Conservation (phyloP, 2,113 vertebrate species). For the Myotis davidii region DNA sequence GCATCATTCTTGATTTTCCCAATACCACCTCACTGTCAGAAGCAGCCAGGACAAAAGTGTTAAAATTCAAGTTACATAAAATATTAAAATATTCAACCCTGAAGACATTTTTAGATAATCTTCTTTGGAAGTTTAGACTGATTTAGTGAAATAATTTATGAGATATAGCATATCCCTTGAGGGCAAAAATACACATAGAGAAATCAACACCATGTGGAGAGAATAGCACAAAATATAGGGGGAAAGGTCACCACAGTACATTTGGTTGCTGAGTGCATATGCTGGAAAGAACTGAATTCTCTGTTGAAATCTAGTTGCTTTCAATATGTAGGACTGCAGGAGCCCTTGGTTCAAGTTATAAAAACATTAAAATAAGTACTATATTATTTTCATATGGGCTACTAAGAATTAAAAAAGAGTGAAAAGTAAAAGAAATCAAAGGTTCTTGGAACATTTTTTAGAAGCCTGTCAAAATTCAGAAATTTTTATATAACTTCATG, state of each 20-base stretch:
- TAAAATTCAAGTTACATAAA: conserved; percentile 25
- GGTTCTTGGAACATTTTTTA: not conserved
- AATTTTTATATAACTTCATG: not conserved
- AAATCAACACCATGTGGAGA: not conserved
- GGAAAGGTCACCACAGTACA: not conserved
- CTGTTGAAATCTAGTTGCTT: not conserved
- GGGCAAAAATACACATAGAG: not conserved
- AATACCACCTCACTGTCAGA: not conserved
- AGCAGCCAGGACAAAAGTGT: not conserved
- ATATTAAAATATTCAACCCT: not conserved
- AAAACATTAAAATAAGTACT: not conserved
- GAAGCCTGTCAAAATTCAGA: not conserved
- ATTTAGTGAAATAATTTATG: conserved; percentile 16
- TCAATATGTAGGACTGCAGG: not conserved
- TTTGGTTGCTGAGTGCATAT: not conserved
- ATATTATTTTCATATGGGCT: not conserved
- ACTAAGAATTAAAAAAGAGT: not conserved
- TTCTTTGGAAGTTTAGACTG: not conserved
- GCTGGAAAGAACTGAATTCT: not conserved
- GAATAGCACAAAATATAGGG: not conserved
- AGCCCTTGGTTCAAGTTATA: not conserved
- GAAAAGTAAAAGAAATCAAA: not conserved
- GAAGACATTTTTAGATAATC: conserved; percentile 19
- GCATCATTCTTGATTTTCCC: not conserved
- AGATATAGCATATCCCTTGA: not conserved